phyloP scores from a whole-genome alignment of 2,113 vertebrate genomes.

The Larimichthys polyactis region DNA sequence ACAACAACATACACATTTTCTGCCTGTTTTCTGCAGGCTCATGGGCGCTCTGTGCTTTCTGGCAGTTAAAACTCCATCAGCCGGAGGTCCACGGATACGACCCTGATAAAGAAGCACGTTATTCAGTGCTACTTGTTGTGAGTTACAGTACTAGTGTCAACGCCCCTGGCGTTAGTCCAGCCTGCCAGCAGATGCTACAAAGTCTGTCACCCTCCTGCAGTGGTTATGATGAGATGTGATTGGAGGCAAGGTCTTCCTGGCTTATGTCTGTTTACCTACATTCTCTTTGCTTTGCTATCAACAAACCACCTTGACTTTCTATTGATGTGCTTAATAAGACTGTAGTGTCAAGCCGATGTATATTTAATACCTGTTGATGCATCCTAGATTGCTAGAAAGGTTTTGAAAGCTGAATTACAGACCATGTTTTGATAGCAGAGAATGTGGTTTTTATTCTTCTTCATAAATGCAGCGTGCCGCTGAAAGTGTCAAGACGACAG shows the following conservation, averaged over 20 bases:
- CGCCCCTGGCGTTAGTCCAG: conserved; percentile 38
- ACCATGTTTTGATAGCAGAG: conserved; percentile 43
- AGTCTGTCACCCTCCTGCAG: conserved; percentile 38
- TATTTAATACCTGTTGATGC: conserved; percentile 34
- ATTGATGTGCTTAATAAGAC: conserved; percentile 2
- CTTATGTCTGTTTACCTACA: conserved; percentile 16
- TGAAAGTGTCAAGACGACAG: conserved; percentile 18
- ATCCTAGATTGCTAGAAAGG: conserved; percentile 25
- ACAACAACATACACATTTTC: neutral
- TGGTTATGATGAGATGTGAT: conserved; percentile 13
- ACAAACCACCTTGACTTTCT: neutral
- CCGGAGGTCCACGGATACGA: conserved; percentile 1
- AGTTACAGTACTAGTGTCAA: conserved; percentile 38
- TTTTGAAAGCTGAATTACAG: conserved; percentile 15
- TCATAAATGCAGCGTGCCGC: conserved; percentile 3
- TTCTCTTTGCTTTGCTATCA: conserved; percentile 3
- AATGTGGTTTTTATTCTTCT: conserved; percentile 23
- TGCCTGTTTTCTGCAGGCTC: neutral
- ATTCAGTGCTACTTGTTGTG: conserved; percentile 38
- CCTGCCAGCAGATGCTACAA: conserved; percentile 43
- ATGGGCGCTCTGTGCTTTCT: neutral
- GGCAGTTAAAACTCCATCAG: conserved; percentile 26
- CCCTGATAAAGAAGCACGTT: conserved; percentile 31
- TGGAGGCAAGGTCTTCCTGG: conserved; percentile 12
- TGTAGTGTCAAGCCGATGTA: conserved; percentile 17